These are phyloP conservation scores for Chloebia gouldiae DNA, from an alignment of 2,113 vertebrate genomes.

Conservation along the genomic window DNA sequence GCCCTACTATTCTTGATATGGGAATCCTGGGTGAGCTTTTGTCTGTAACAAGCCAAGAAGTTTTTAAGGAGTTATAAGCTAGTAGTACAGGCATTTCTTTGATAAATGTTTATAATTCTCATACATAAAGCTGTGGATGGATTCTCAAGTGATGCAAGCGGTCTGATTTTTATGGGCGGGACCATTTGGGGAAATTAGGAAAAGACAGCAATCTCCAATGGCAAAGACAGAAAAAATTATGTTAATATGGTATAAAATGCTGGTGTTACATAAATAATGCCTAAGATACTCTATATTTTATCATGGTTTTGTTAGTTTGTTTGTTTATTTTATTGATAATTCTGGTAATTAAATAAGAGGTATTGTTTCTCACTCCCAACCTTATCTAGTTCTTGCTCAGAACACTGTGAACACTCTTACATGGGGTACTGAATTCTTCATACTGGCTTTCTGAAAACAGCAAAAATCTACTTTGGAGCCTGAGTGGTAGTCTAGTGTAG, in stretches of 20 bases:
- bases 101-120: neutral
- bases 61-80: neutral
- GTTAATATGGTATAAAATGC: neutral
- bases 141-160: neutral
- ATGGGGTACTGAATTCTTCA: neutral
- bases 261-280: neutral
- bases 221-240: neutral
- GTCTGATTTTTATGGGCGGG: neutral
- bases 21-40: neutral
- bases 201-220: neutral
- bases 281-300: neutral
- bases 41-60: neutral
- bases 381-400: neutral
- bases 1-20: neutral
- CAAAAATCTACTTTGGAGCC: neutral
- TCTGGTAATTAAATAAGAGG: neutral
- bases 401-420: neutral
- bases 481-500: neutral
- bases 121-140: neutral
- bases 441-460: neutral
- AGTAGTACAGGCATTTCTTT: neutral
- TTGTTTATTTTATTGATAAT: neutral
- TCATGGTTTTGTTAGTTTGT: neutral
- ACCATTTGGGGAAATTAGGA: neutral
- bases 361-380: accelerated